phyloP scores from a whole-genome alignment of 1,140 invertebrate genomes.

The Polyergus mexicanus region DNA sequence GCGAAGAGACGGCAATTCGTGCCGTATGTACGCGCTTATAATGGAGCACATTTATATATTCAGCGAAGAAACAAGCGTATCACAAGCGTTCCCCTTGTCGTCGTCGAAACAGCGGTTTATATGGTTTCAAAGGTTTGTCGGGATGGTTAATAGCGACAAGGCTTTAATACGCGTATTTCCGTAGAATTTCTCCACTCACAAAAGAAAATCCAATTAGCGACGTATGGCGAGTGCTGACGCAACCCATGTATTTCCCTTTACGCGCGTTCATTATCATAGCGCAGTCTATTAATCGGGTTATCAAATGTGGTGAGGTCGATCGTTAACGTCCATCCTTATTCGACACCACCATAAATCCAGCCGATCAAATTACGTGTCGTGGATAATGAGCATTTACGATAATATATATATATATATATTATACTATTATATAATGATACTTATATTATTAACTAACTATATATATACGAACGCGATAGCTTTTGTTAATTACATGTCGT shows the following conservation, averaged over 20 bases:
- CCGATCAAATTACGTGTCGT: constrained; percentile 50
- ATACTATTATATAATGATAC: constrained; percentile 41
- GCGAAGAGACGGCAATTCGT: constrained; percentile 8
- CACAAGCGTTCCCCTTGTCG: background rate
- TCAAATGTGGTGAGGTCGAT: constrained; percentile 47
- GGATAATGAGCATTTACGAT: constrained; percentile 50
- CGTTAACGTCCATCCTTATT: constrained; percentile 48
- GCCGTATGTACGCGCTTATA: constrained; percentile 4
- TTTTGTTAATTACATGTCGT: constrained; percentile 36
- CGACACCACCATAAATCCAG: constrained; percentile 46
- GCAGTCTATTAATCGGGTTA: constrained; percentile 53
- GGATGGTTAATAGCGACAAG: constrained; percentile 16
- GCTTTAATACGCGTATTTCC: constrained; percentile 32
- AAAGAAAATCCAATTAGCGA: constrained; percentile 71
- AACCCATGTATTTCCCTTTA: constrained; percentile 1
- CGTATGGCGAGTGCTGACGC: background rate
- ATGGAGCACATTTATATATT: constrained; percentile 69
- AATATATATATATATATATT: constrained; percentile 39
- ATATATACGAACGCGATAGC: constrained; percentile 23
- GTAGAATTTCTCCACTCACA: constrained; percentile 45
- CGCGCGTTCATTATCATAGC: constrained; percentile 33
- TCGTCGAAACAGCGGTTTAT: constrained; percentile 1
- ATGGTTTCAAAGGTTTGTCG: constrained; percentile 18
- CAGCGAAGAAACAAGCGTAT: constrained; percentile 19
- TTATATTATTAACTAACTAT: constrained; percentile 40